Evolutionary conservation across 2,888 invertebrate genomes (phyloP), one percentile per base, ranked within the genome.

Genomic region (Sinodicranocentrus sp.): DNA sequence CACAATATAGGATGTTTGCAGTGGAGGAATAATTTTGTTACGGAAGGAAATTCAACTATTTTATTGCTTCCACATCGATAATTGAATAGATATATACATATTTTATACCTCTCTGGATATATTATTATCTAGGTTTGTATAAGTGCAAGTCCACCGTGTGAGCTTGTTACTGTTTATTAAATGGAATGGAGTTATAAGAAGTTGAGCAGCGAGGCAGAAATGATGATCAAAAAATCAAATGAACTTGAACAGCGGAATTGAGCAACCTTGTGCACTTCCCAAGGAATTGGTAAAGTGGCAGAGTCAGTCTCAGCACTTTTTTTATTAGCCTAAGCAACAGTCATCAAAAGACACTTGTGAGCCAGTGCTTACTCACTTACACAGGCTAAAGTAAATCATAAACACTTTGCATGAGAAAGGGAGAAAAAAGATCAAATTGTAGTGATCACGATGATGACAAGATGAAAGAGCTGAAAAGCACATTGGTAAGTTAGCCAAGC

Each of bases 61-160:
- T 78, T 59, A 78, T 78, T 78, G 54, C 68, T 68, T 78, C 65
- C 63, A 77, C 59, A 43, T 43, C 15, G n/a, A 59, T 77, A 77
- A 67, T 77, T 68, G 77, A 77, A 15, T 17, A 5, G 48, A 13
- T n/a, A 3, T 48, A 10, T 10, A 48, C 48, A 10, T 48, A 33
- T 33, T 3, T 10, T 33, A 6, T 5, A 48, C 5, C n/a, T 17
- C 17, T 48, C 5, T 17, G 48, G 8, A 13, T n/a, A 48, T 48
- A n/a, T 48, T n/a, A n/a, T n/a, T n/a, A n/a, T n/a, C n/a, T n/a
- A n/a, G n/a, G n/a, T n/a, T n/a, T n/a, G n/a, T n/a, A n/a, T n/a
- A n/a, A n/a, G n/a, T n/a, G n/a, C n/a, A n/a, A n/a, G n/a, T n/a
- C n/a, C n/a, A n/a, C n/a, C n/a, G n/a, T n/a, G n/a, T n/a, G n/a